Base-by-base conservation (phyloP, 2,888 invertebrate genomes). In the Pollenia amentaria region DNA sequence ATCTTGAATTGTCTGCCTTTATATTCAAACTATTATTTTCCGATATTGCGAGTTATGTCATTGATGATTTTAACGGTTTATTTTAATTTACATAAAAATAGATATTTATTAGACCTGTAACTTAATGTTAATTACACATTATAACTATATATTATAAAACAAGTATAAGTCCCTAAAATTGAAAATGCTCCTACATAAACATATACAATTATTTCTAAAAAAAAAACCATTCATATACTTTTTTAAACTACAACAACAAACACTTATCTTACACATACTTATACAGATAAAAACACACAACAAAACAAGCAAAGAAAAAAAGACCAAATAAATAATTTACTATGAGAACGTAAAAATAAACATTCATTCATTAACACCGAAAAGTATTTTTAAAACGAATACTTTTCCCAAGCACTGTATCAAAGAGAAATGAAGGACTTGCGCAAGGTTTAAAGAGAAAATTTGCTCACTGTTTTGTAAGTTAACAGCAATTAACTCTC, bases 331-430 rank as follows among this genome's bases (percentile, higher is more conserved):
- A 18, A 21, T 16, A 78, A 12, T 62, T 73, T 80, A 84, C 87
- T 84, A 76, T 72, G 42, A 62, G 44, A 62, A 76, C 82, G 76
- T 76, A 76, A 82, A 76, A 82, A 4, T 11, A 21, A 53, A 18
- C 48, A 76, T 87, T 87, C 87, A 87, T 87, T 87, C 83, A 84
- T 84, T 53, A 72, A 76, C 51, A 62, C 3, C 16, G 1, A 8
- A 4, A 38, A 11, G 51, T 60, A 11, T 0, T 1, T 21, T 16
- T 6, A 44, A 80, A 72, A 84, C 55, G 76, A 48, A 69, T 60
- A 77, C 80, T 84, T 87, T 84, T 87, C 3, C 48, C 40, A 73
- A 12, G n/a, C 14, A 84, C 84, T 87, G 84, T 87, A 80, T 12
- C 6, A 16, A 12, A n/a, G 29, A 64, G 77, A 77, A 69, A 16